phyloP scores from a whole-genome alignment of 2,888 invertebrate genomes.

The Chaetoderma sp. region DNA sequence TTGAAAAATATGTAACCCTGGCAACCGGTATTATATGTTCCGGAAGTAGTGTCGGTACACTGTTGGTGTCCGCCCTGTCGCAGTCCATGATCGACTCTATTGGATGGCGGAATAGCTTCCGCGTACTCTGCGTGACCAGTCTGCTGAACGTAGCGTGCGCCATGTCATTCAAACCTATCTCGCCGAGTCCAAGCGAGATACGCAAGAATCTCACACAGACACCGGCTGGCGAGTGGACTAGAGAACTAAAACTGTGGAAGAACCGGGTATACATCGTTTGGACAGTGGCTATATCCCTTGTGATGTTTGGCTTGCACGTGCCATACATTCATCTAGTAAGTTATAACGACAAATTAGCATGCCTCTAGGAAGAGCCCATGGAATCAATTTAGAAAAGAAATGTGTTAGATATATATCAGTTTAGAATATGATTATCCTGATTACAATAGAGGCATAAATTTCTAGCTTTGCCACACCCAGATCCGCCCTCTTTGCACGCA shows the following conservation, averaged over 20 bases:
- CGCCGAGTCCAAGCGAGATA: not conserved
- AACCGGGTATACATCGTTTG: conserved; percentile 54
- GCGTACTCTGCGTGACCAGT: not conserved
- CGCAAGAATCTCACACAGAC: not conserved
- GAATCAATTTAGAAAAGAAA: not conserved
- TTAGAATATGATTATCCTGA: too few relatives aligned
- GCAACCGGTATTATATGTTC: conserved; percentile 34
- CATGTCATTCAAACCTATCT: not conserved
- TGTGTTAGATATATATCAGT: too few relatives aligned
- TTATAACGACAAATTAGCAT: not conserved
- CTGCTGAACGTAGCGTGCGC: not conserved
- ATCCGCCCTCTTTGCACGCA: too few relatives aligned
- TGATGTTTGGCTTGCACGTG: conserved; percentile 59
- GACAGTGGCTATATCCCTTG: conserved; percentile 48
- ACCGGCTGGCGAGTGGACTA: not conserved
- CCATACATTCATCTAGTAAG: conserved; percentile 60
- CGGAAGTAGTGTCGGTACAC: conserved; percentile 36
- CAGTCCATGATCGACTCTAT: conserved; percentile 13
- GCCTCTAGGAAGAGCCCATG: not conserved
- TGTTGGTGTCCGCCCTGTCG: conserved; percentile 22
- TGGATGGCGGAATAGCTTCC: conserved; percentile 28
- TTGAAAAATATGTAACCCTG: conserved; percentile 35
- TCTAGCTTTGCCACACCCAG: too few relatives aligned
- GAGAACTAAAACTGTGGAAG: conserved; percentile 51
- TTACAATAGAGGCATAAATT: too few relatives aligned